phyloP scores from a whole-genome alignment of 2,888 invertebrate genomes.

The Neelides folsomi region DNA sequence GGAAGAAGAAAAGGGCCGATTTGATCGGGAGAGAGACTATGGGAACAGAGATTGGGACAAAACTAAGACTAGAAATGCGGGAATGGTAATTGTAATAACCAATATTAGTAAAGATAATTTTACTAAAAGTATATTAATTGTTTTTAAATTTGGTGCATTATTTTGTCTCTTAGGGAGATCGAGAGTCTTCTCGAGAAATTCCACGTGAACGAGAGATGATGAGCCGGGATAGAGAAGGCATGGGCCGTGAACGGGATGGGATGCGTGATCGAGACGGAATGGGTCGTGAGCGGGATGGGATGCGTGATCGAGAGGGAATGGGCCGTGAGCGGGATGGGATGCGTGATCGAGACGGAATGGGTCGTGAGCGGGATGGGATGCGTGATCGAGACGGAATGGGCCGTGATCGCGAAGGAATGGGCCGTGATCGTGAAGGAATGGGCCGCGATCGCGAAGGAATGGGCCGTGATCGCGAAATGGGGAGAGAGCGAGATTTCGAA shows the following conservation, averaged over 20 bases:
- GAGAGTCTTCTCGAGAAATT: slow-evolving; percentile 7
- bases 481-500: not conserved
- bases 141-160: not conserved
- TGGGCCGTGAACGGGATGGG: slow-evolving; percentile 5
- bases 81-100: no score
- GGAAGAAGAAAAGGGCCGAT: not conserved
- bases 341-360: slow-evolving; percentile 10
- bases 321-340: slow-evolving; percentile 8
- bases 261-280: not conserved
- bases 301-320: slow-evolving; percentile 7
- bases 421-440: slow-evolving; percentile 8
- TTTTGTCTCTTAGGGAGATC: slow-evolving; percentile 5
- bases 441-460: slow-evolving; percentile 9
- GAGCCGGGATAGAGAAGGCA: slow-evolving; percentile 7
- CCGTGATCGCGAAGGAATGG: slow-evolving; percentile 4
- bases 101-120: no score
- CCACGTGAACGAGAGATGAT: slow-evolving; percentile 13
- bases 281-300: slow-evolving; percentile 4
- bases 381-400: not conserved
- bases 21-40: slow-evolving; percentile 8
- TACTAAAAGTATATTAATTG: no score
- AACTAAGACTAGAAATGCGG: not conserved
- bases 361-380: not conserved
- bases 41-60: slow-evolving; percentile 9
- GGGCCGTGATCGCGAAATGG: slow-evolving; percentile 1